Evolutionary conservation across 2,888 invertebrate genomes (phyloP).

Genomic region (Hartigia nigra): DNA sequence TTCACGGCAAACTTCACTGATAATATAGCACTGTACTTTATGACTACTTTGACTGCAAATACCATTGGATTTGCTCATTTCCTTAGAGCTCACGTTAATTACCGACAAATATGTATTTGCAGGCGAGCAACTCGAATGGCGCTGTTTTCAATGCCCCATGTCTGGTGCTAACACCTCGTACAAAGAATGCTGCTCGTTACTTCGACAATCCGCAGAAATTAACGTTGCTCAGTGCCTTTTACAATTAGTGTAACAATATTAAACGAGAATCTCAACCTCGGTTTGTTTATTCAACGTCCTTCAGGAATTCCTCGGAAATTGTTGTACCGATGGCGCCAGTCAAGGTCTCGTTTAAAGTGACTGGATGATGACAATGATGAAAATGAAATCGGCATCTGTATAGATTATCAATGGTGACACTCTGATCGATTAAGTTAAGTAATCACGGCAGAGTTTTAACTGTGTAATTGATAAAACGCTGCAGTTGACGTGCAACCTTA

Average conservation of each 20-base stretch:
- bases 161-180: neutral
- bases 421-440: neutral
- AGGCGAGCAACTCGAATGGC: constrained; percentile 5
- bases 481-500: neutral
- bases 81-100: constrained; percentile 16
- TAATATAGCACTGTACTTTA: neutral
- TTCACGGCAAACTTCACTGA: neutral
- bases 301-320: neutral
- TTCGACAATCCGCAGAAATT: neutral
- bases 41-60: neutral
- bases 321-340: neutral
- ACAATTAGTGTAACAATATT: neutral
- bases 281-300: neutral
- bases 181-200: neutral
- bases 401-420: neutral
- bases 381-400: neutral
- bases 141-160: neutral
- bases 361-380: neutral
- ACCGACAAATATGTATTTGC: constrained; percentile 12
- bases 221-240: neutral
- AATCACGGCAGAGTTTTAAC: neutral
- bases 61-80: constrained; percentile 10
- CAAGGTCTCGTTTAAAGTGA: neutral
- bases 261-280: neutral
- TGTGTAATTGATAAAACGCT: neutral